Conservation (phyloP, 2,888 invertebrate species). For the Erannis defoliaria region DNA sequence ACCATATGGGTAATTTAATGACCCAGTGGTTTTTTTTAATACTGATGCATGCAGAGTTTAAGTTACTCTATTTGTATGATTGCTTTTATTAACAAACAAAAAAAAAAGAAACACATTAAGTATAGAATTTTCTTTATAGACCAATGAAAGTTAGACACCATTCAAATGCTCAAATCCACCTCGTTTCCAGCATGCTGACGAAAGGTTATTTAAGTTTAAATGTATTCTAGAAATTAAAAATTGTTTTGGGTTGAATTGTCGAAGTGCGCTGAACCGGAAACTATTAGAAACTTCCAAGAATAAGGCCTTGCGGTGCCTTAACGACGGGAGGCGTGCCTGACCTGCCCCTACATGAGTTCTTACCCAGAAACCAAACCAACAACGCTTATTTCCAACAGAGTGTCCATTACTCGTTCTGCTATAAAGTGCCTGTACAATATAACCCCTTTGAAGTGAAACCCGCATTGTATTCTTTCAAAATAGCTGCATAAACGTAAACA, state of each 20-base stretch:
- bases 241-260: conserved; percentile 58
- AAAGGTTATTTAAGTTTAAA: not conserved
- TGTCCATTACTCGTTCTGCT: conserved; percentile 44
- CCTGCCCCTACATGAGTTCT: conserved; percentile 50
- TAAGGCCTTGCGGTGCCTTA: conserved; percentile 65
- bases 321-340: conserved; percentile 69
- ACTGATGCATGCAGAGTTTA: too few relatives aligned
- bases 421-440: not conserved
- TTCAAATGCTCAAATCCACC: not conserved
- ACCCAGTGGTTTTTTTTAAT: too few relatives aligned
- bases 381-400: conserved; percentile 33
- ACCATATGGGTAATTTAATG: too few relatives aligned
- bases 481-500: not conserved
- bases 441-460: not conserved
- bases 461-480: conserved; percentile 22
- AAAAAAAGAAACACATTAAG: too few relatives aligned
- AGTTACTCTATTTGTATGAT: too few relatives aligned
- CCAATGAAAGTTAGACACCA: too few relatives aligned
- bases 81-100: too few relatives aligned
- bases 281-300: conserved; percentile 76
- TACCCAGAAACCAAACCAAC: conserved; percentile 41
- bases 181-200: too few relatives aligned
- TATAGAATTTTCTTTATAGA: too few relatives aligned
- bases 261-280: conserved; percentile 67
- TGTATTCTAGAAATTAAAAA: conserved; percentile 10